Evolutionary conservation across 2,113 vertebrate genomes (phyloP), one percentile per base, ranked within the genome.

Genomic region (Megaceryle torquata): DNA sequence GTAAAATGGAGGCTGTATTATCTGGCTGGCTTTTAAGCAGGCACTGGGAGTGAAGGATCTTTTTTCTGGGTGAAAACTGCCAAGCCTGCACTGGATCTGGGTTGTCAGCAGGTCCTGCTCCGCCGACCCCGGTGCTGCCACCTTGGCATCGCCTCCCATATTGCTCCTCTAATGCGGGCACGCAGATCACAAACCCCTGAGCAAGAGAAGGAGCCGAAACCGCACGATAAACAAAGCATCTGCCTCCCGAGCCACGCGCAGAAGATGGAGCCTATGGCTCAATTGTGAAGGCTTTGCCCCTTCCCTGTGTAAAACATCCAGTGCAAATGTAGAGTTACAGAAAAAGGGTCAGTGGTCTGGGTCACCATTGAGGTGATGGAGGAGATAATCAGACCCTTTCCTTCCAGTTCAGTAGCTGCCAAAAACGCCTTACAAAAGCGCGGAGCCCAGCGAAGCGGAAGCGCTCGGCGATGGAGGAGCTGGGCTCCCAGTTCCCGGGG

Each of bases 341-440:
- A 37, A 86, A 82, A 91, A 64, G 94, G 94, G 94, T 97, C 96
- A 93, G 65, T 41, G 95, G 44, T 81, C 81, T 74, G 91, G 96
- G 96, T 90, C 93, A 39, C 17, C 88, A 29, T 91, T 5, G 88
- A 97, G 90, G 90, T 89, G 93, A 72, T 94, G 91, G 93, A 93
- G 91, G 92, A 93, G 96, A 97, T 96, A 96, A 97, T 96, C 90
- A 96, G 88, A 79, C 61, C 91, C 90, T 96, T 88, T 48, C 65
- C 79, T 97, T 97, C 95, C 94, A 80, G 93, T 90, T 97, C 95
- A 93, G 72, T 0, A 79, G 26, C 85, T 95, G 84, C 85, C 92
- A 86, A 96, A 89, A 86, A 26, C 41, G 2, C 75, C 94, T 33
- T 33, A 31, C 60, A 24, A 11, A 57, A 81, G 83, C 5, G 91